phyloP scores from a whole-genome alignment of 2,888 invertebrate genomes.

The Fissipunctia ypsillon region DNA sequence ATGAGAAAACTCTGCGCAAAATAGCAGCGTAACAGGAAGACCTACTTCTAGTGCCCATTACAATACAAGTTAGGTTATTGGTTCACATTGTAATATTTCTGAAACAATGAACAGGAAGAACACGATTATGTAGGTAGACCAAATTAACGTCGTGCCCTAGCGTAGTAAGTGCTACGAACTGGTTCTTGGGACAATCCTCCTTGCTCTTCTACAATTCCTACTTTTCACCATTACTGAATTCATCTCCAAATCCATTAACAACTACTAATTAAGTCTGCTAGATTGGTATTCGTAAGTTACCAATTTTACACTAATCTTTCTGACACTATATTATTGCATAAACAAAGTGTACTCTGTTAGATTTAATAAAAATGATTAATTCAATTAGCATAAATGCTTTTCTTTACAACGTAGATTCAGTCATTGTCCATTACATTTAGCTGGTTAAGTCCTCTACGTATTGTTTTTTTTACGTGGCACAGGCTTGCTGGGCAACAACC shows the following conservation, averaged over 20 bases:
- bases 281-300: constrained; percentile 39
- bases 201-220: background rate
- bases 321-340: background rate
- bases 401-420: background rate
- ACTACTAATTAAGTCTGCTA: constrained; percentile 1
- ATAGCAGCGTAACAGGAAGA: background rate
- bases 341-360: background rate
- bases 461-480: no score
- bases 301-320: constrained; percentile 4
- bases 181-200: background rate
- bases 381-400: no score
- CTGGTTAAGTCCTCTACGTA: constrained; percentile 15
- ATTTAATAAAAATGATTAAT: background rate
- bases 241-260: background rate
- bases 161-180: background rate
- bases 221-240: background rate
- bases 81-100: background rate
- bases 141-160: background rate
- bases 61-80: background rate
- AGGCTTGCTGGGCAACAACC: background rate
- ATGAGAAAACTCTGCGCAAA: background rate
- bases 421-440: background rate
- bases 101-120: background rate
- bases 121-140: background rate
- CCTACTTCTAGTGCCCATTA: background rate